phyloP scores from a whole-genome alignment of 2,113 vertebrate species.

The Silurus asotus region DNA sequence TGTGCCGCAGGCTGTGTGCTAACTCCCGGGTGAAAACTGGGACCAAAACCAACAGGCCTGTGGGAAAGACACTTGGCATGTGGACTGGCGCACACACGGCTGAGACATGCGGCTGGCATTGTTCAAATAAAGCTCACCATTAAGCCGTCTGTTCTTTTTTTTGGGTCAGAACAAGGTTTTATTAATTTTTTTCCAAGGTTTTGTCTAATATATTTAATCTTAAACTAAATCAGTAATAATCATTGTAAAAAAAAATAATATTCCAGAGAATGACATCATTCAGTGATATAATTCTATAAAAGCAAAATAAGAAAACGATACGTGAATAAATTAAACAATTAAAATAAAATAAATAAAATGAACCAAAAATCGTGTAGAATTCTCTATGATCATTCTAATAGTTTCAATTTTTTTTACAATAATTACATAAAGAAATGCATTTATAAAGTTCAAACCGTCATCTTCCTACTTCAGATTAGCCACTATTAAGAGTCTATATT shows the following conservation, averaged over 20 bases:
- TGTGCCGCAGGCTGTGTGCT: constrained; percentile 22
- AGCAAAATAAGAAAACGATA: background rate
- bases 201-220: background rate
- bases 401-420: no score
- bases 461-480: background rate
- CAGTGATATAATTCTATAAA: no score
- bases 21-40: constrained; percentile 3
- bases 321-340: background rate
- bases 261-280: background rate
- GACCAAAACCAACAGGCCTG: constrained; percentile 29
- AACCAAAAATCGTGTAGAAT: no score
- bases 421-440: no score
- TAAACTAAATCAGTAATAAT: background rate
- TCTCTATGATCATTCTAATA: no score
- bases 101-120: constrained; percentile 6
- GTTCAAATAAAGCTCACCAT: constrained; percentile 8
- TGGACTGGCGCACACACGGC: constrained; percentile 11
- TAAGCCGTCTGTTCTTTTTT: constrained; percentile 12
- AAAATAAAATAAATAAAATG: no score
- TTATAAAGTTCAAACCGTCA: background rate
- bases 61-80: constrained; percentile 22
- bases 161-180: background rate
- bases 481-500: background rate
- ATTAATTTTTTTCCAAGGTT: background rate
- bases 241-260: background rate